These are phyloP conservation scores for Heliconius nattereri DNA, from an alignment of 1,140 invertebrate genomes.

Conservation along the genomic window DNA sequence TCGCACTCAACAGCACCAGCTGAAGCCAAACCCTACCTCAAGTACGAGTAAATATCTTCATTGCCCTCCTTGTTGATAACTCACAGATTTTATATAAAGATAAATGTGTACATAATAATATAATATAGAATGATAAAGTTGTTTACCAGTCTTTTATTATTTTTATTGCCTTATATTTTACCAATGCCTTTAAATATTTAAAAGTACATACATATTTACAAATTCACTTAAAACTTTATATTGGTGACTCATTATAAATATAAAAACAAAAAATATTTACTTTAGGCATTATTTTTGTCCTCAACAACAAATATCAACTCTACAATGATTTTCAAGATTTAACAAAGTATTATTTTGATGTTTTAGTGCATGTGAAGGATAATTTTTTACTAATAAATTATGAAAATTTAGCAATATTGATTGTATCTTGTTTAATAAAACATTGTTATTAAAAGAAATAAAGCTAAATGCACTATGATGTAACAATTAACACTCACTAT, in stretches of 20 bases:
- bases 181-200: neutral
- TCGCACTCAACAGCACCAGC: slow-evolving; percentile 38
- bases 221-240: neutral
- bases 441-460: too few species aligned
- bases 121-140: slow-evolving; percentile 73
- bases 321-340: too few species aligned
- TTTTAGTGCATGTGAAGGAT: too few species aligned
- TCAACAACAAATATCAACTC: too few species aligned
- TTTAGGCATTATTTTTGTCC: too few species aligned
- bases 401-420: too few species aligned
- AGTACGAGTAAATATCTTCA: slow-evolving; percentile 64
- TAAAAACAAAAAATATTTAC: neutral
- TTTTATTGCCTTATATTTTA: neutral
- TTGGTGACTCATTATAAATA: neutral
- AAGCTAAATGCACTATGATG: too few species aligned
- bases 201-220: neutral
- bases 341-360: too few species aligned
- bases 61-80: slow-evolving; percentile 64
- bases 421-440: too few species aligned
- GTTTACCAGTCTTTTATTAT: slow-evolving; percentile 31
- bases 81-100: slow-evolving; percentile 76
- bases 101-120: slow-evolving; percentile 75
- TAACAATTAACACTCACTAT: too few species aligned
- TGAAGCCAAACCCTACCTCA: slow-evolving; percentile 73
- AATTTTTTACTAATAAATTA: too few species aligned